Evolutionary conservation across 2,888 invertebrate genomes (phyloP).

Genomic region (Metallyticus violacea): DNA sequence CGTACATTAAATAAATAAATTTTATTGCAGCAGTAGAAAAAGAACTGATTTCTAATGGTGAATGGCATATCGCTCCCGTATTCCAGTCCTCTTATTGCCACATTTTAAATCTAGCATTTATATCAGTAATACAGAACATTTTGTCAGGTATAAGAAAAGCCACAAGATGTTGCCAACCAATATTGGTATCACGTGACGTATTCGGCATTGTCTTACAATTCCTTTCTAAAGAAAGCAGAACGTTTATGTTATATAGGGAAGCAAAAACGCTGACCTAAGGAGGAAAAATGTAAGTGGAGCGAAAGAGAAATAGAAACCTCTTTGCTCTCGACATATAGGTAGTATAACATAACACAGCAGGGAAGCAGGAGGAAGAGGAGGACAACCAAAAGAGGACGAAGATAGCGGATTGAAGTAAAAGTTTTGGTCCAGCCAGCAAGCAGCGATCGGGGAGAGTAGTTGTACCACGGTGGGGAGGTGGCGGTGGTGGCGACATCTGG

Average conservation of each 20-base stretch:
- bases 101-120: too few relatives aligned
- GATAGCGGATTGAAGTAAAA: not conserved
- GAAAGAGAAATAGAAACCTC: slow-evolving; percentile 9
- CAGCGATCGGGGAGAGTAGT: not conserved
- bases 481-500: slow-evolving; percentile 37
- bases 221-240: not conserved
- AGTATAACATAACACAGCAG: not conserved
- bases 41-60: too few relatives aligned
- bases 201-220: not conserved
- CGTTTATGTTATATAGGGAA: not conserved
- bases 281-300: slow-evolving; percentile 11
- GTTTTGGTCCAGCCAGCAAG: slow-evolving; percentile 18
- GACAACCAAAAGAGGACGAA: not conserved
- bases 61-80: too few relatives aligned
- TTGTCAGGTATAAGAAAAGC: not conserved
- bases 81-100: too few relatives aligned
- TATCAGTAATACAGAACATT: too few relatives aligned
- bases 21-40: too few relatives aligned
- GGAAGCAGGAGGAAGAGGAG: not conserved
- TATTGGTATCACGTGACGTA: not conserved
- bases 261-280: slow-evolving; percentile 30
- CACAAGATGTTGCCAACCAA: not conserved
- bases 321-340: not conserved
- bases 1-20: too few relatives aligned
- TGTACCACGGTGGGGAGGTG: not conserved